These are phyloP conservation scores for Drosophila lutescens DNA, from an alignment of 2,888 invertebrate genomes.

Conservation along the genomic window DNA sequence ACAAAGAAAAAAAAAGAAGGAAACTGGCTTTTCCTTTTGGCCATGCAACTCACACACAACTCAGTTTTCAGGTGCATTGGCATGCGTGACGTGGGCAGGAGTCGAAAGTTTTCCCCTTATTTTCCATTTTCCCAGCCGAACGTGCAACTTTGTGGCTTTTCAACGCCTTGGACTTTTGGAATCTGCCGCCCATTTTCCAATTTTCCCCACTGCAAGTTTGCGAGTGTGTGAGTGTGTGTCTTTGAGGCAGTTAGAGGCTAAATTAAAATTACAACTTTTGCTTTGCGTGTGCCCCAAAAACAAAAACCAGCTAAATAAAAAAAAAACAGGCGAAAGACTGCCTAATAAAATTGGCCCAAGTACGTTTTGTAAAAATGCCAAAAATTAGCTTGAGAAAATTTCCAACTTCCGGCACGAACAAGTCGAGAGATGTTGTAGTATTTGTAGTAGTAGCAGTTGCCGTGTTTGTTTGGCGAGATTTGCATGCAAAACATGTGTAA, in stretches of 20 bases:
- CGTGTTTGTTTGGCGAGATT: conserved; percentile 50
- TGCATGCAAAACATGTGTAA: conserved; percentile 61
- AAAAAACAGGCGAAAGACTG: conserved; percentile 20
- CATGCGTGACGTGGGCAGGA: conserved; percentile 37
- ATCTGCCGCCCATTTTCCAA: conserved; percentile 10
- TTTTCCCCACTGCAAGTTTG: conserved; percentile 7
- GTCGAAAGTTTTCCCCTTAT: conserved; percentile 14
- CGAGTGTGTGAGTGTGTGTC: conserved; percentile 22
- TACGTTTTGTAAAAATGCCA: conserved; percentile 75
- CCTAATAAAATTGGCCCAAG: conserved; percentile 71
- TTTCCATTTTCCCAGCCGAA: conserved; percentile 16
- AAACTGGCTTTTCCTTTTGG: not conserved
- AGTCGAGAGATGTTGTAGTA: conserved; percentile 18
- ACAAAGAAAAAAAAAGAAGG: not conserved
- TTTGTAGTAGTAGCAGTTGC: conserved; percentile 9
- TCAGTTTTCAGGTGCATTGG: conserved; percentile 21
- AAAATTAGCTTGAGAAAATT: conserved; percentile 69
- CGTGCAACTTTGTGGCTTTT: conserved; percentile 56
- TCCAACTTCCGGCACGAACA: conserved; percentile 66
- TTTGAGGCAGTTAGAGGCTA: conserved; percentile 54
- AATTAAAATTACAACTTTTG: conserved; percentile 56
- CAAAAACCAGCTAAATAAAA: not conserved
- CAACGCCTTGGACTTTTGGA: conserved; percentile 46
- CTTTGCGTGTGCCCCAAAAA: conserved; percentile 52
- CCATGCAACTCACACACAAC: conserved; percentile 7